Percentiles rank a stretch among this genome's conserved stretches.
Conservation (phyloP, 1,140 invertebrate species). For the Trichonephila clavata region DNA sequence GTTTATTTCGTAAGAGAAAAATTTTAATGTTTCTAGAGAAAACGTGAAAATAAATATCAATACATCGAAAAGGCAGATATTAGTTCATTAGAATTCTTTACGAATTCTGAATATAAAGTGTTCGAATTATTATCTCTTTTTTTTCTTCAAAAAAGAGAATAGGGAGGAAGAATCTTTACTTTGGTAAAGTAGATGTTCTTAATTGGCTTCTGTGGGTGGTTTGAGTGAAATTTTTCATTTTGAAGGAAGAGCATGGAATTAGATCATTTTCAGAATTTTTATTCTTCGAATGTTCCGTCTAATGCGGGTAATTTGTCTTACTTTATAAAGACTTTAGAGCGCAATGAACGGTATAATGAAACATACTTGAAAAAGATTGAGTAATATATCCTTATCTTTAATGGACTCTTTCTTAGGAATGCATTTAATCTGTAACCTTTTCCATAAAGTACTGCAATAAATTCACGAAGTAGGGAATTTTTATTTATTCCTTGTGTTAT, state of each 20-base stretch:
- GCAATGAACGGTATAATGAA: background rate
- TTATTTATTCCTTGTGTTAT: no score
- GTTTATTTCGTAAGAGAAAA: background rate
- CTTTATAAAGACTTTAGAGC: background rate
- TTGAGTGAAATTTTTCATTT: conserved; percentile 6
- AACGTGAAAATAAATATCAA: conserved; percentile 11
- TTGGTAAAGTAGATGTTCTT: background rate
- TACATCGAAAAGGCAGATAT: background rate
- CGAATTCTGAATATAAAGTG: conserved; percentile 4
- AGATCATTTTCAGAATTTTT: conserved; percentile 6
- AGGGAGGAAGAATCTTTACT: background rate
- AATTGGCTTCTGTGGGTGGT: background rate
- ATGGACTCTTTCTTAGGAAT: background rate
- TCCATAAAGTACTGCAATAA: no score
- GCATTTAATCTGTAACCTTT: no score
- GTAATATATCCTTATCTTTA: background rate
- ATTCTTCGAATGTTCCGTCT: background rate
- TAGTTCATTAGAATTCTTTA: conserved; percentile 24
- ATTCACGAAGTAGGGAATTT: no score
- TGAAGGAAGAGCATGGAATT: background rate
- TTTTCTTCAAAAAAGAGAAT: background rate
- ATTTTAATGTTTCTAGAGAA: background rate
- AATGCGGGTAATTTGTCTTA: conserved; percentile 23
- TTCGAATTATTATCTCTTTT: background rate
- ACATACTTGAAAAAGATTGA: background rate